These are phyloP conservation scores for Drosophila kanekoi DNA, from an alignment of 2,888 invertebrate genomes.

Conservation along the genomic window DNA sequence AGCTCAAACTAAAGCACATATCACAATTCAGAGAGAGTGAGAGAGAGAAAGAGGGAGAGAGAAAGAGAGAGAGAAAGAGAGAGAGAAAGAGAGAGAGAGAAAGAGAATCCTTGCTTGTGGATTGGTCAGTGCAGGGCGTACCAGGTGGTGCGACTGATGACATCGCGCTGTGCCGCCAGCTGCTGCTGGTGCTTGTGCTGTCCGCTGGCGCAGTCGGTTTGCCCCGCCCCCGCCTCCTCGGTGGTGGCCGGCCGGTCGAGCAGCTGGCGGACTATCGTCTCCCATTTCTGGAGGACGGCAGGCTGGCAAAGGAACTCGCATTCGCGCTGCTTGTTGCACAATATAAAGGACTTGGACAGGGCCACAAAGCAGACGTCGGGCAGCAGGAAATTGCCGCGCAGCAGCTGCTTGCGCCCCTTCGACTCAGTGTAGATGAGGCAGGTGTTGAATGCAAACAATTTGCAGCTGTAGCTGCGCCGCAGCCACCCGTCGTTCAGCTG, in stretches of 20 bases:
- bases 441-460: slow-evolving; percentile 51
- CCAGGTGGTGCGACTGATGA: slow-evolving; percentile 32
- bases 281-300: slow-evolving; percentile 29
- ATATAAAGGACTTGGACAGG: slow-evolving; percentile 42
- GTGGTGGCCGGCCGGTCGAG: background rate
- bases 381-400: slow-evolving; percentile 38
- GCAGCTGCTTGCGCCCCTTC: slow-evolving; percentile 23
- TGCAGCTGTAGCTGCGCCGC: slow-evolving; percentile 37
- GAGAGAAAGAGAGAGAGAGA: background rate
- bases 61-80: background rate
- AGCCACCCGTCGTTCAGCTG: slow-evolving; percentile 16
- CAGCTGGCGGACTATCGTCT: slow-evolving; percentile 14
- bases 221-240: too few species aligned
- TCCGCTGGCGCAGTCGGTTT: background rate
- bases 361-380: slow-evolving; percentile 44
- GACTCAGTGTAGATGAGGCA: slow-evolving; percentile 42
- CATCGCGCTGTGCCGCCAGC: background rate
- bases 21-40: slow-evolving; percentile 8
- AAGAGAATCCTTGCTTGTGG: background rate
- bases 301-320: slow-evolving; percentile 40
- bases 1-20: slow-evolving; percentile 9
- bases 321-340: slow-evolving; percentile 47
- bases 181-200: background rate
- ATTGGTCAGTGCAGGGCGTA: slow-evolving; percentile 17
- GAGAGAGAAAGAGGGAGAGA: background rate